Evolutionary conservation across 2,888 invertebrate genomes (phyloP), one percentile per base, ranked within the genome.

Genomic region (Germaria angustata): DNA sequence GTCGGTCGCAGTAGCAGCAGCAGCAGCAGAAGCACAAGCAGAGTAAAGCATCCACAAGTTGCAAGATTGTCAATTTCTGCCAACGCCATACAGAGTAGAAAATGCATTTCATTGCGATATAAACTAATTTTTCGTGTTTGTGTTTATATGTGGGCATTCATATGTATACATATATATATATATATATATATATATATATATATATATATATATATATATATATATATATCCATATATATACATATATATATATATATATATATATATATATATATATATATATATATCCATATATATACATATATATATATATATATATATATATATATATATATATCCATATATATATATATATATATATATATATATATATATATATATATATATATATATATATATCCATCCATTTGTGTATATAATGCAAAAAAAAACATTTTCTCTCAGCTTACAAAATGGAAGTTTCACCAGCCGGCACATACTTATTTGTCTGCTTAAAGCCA

Each of bases 391-490:
- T 36, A 36, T 13, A 11, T 13, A 22, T 32, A 57, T 4, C 41
- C 13, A n/a, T n/a, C n/a, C n/a, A n/a, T n/a, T n/a, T n/a, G n/a
- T n/a, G n/a, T n/a, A n/a, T n/a, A n/a, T n/a, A n/a, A n/a, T n/a
- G n/a, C 5, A 68, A 9, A 32, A 63, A 69, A 69, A 49, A 61
- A 49, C 32, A 32, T 63, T 73, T 76, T 41, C 39, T 61, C 24
- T 55, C 13, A 24, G 15, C 36, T 17, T 15, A 53, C 11, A 77
- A 68, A 68, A n/a, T 41, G 39, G 11, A 32, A 68, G 51, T 44
- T 51, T 68, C 28, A 63, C 69, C 44, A 69, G 69, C 61, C 77
- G 69, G 61, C 69, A 77, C 41, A 41, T 68, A 34, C 36, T 44
- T 34, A 34, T 46, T 44, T 34, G 49, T 59, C 71, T 53, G 63